phyloP scores from a whole-genome alignment of 2,888 invertebrate genomes.

The Tenodera sinensis region DNA sequence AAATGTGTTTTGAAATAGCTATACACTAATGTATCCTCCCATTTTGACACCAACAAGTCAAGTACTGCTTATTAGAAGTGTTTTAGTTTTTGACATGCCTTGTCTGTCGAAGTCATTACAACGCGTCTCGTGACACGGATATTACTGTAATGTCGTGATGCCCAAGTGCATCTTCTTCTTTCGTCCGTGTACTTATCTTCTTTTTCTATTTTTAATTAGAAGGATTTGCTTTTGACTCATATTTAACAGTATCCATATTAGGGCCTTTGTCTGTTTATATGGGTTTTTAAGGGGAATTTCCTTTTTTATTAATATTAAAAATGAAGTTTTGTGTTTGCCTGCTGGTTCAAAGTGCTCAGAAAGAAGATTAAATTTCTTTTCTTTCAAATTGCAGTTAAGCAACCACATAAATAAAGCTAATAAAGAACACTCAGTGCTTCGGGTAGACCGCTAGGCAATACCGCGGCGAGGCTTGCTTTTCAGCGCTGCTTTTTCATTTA shows the following conservation, averaged over 20 bases:
- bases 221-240: not conserved
- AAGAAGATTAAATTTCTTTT: not conserved
- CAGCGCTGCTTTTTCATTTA: not conserved
- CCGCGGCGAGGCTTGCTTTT: not conserved
- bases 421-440: not conserved
- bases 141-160: not conserved
- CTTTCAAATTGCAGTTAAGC: not conserved
- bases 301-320: not conserved
- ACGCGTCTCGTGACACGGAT: not conserved
- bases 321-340: not conserved
- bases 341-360: not conserved
- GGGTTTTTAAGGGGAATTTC: not conserved
- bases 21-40: too few relatives aligned
- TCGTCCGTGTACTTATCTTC: not conserved
- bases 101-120: not conserved
- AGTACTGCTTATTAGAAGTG: too few relatives aligned
- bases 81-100: too few relatives aligned
- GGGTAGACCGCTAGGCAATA: not conserved
- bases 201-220: not conserved
- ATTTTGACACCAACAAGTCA: too few relatives aligned
- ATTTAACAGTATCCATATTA: not conserved
- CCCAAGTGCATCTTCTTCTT: not conserved
- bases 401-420: slow-evolving; percentile 5
- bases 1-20: too few relatives aligned
- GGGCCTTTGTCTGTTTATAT: not conserved